Base-by-base conservation (phyloP, 2,888 invertebrate genomes). In the Thereva unica region DNA sequence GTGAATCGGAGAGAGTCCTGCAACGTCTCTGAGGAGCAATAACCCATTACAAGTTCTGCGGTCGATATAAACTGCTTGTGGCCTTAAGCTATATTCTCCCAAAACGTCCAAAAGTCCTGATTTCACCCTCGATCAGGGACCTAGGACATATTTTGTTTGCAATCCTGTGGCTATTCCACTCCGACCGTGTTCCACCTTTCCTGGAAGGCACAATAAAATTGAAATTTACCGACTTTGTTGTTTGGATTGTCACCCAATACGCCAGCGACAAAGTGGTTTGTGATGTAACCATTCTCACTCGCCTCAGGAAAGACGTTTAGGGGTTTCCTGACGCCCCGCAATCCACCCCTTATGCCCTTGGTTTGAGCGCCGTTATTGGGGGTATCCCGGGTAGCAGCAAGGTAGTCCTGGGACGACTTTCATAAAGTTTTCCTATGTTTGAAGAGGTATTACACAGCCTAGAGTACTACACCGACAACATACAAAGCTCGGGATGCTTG, bases 191-290 rank as follows among this genome's bases (percentile, higher is more conserved):
- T 8, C 50, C 35, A n/a, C 41, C 55, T n/a, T 41, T 59, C 65
- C 68, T 56, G 12, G 12, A 61, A 55, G 68, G 55, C 52, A 50
- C 65, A 68, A 68, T 68, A 68, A 68, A 68, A 68, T 68, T 61
- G 68, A 65, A 68, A 68, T 68, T 68, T 68, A 63, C 61, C 61
- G 64, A 68, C 55, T 66, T 66, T 57, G 68, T 61, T 68, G 68
- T 68, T 68, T 68, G 68, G 52, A 53, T 56, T 68, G 68, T 68
- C 65, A 61, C 64, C 65, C 55, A 65, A 65, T 66, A 64, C 50
- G 42, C 45, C 50, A 61, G 42, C 49, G 61, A 61, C 41, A 61
- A 61, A 61, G 61, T 50, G 61, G 61, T 61, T 61, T 61, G 50
- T 50, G 41, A 61, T 49, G 61, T 50, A 50, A 41, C 40, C 61